phyloP scores from a whole-genome alignment of 2,888 invertebrate species.

The Lithophane semibrunnea region DNA sequence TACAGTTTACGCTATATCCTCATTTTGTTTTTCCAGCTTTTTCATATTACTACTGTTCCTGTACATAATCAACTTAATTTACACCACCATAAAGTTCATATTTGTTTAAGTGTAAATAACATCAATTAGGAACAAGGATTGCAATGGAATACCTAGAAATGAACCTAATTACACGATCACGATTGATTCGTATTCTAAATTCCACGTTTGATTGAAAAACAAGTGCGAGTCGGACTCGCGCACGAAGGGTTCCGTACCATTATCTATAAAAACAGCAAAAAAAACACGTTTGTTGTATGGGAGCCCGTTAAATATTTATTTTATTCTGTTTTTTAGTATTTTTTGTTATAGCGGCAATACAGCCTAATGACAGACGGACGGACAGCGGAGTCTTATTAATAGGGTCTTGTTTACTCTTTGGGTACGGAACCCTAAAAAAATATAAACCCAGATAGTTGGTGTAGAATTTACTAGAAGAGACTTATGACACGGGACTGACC shows the following conservation, averaged over 20 bases:
- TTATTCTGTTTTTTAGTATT: too few relatives aligned
- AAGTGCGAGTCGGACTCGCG: too few relatives aligned
- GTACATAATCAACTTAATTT: neutral
- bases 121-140: neutral
- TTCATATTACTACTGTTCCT: neutral
- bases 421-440: neutral
- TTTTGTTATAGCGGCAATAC: too few relatives aligned
- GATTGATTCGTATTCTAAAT: neutral
- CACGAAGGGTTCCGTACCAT: too few relatives aligned
- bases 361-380: too few relatives aligned
- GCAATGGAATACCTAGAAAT: neutral
- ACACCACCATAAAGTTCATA: neutral
- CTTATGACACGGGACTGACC: conserved; percentile 1
- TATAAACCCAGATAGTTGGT: neutral
- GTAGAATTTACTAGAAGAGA: neutral
- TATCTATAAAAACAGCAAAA: too few relatives aligned
- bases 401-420: too few relatives aligned
- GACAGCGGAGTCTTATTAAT: too few relatives aligned
- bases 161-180: neutral
- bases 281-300: too few relatives aligned
- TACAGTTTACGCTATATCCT: neutral
- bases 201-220: neutral
- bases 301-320: too few relatives aligned
- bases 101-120: neutral
- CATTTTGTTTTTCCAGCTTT: neutral